Evolutionary conservation across 2,888 invertebrate genomes (phyloP).

Genomic region (Cetonia aurata): DNA sequence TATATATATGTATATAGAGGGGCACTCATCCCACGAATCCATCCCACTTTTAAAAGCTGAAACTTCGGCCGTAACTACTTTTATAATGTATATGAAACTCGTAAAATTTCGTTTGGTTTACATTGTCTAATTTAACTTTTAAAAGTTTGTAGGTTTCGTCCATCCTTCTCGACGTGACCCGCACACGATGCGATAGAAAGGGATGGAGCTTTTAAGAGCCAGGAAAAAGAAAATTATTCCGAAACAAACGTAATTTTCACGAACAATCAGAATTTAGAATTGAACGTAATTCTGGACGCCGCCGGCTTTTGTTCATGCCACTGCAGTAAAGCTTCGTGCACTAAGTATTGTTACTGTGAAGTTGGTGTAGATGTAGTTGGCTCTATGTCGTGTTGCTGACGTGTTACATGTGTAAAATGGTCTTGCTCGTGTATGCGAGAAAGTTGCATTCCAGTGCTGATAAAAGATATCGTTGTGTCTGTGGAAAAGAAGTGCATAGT

Average conservation of each 20-base stretch:
- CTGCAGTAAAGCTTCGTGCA: slow-evolving; percentile 47
- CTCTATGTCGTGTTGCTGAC: background rate
- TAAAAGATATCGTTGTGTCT: slow-evolving; percentile 50
- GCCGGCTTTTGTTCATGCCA: slow-evolving; percentile 49
- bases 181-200: background rate
- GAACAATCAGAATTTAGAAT: slow-evolving; percentile 58
- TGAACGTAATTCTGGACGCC: slow-evolving; percentile 53
- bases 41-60: slow-evolving; percentile 54
- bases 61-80: slow-evolving; percentile 62
- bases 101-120: slow-evolving; percentile 64
- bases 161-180: slow-evolving; percentile 4
- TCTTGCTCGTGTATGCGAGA: background rate
- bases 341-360: background rate
- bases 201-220: slow-evolving; percentile 24
- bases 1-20: slow-evolving; percentile 17
- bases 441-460: slow-evolving; percentile 49
- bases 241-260: slow-evolving; percentile 64
- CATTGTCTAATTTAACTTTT: slow-evolving; percentile 64
- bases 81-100: slow-evolving; percentile 64
- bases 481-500: background rate
- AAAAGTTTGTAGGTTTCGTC: slow-evolving; percentile 53
- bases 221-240: slow-evolving; percentile 63
- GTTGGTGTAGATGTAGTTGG: slow-evolving; percentile 1
- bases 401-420: slow-evolving; percentile 1
- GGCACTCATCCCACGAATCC: slow-evolving; percentile 30